Base-by-base conservation (phyloP, 2,797 vertebrate species). In the Enteromius afrohamiltoni region DNA sequence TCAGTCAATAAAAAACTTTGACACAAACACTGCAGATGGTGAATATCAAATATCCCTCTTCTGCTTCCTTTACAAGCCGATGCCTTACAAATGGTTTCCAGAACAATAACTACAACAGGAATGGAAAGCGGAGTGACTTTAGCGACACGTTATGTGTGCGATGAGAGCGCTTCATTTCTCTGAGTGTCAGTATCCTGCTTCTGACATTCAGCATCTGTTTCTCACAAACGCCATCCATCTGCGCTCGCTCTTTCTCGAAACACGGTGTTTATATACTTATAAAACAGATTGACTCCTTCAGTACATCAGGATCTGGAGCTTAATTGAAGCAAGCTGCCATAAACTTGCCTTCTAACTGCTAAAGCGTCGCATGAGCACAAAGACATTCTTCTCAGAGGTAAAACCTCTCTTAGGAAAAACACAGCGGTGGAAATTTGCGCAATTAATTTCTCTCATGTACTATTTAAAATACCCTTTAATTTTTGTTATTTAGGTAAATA, bases 171-270 rank as follows among this genome's bases (percentile, higher is more conserved):
- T 77, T 58, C 77, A 88, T 74, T 87, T 89, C 88, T 91, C 88
- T 92, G 88, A 87, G 88, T 85, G 88, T 86, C 83, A 85, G 89
- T 92, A 94, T 94, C 94, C 94, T 94, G 94, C 86, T 89, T 82
- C 74, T 93, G 93, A 94, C 94, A 93, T 87, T 88, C 86, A 91
- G 89, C 93, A 94, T 92, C 92, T 94, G 94, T 90, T 89, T 84
- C 85, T 87, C 73, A 80, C 85, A 83, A 60, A 86, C 69, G 80
- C 91, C 91, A 93, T 93, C 91, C 87, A 91, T 93, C 91, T 92
- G 78, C 58, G 34, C 77, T 53, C 74, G 55, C 83, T 67, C 80
- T 80, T 83, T 78, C 84, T 34, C 68, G 19, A 55, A 86, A 69
- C 68, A 81, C 53, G 37, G 77, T 84, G 87, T 80, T 86, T 83